Evolutionary conservation across 2,797 vertebrate genomes (phyloP).

Genomic region (Girardinus metallicus): DNA sequence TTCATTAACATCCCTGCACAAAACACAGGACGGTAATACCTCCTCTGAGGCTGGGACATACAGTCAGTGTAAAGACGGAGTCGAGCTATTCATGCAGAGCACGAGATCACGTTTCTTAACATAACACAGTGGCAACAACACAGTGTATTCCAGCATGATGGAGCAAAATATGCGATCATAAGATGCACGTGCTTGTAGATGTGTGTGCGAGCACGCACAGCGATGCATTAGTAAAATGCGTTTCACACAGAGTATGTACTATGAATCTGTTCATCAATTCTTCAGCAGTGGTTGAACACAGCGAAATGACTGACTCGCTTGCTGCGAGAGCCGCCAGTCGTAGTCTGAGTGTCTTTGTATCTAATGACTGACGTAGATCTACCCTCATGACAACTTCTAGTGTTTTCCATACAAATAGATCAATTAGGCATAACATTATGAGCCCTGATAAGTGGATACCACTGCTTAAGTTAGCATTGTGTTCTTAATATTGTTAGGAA

Average conservation of each 20-base stretch:
- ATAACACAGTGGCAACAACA: constrained; percentile 13
- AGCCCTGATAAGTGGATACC: background rate
- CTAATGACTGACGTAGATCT: constrained; percentile 16
- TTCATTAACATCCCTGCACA: constrained; percentile 14
- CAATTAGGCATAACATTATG: background rate
- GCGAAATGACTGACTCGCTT: constrained; percentile 32
- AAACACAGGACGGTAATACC: constrained; percentile 12
- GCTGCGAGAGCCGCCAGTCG: constrained; percentile 19
- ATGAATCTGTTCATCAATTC: constrained; percentile 47
- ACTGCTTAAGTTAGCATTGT: background rate
- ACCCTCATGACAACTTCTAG: constrained; percentile 4
- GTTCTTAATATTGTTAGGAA: background rate
- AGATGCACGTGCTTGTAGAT: constrained; percentile 30
- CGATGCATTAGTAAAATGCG: constrained; percentile 42
- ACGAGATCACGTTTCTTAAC: constrained; percentile 3
- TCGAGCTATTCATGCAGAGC: background rate
- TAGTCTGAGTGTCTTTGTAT: constrained; percentile 12
- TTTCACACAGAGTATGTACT: constrained; percentile 15
- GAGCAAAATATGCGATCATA: constrained; percentile 57
- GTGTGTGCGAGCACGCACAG: background rate
- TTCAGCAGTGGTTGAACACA: constrained; percentile 45
- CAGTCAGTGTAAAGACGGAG: background rate
- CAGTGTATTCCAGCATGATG: constrained; percentile 50
- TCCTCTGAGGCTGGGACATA: background rate
- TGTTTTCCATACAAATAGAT: constrained; percentile 1